A percentile compares a stretch with the other conserved stretches of the same genome.
These are phyloP conservation scores for Meteorus cinctellus DNA, from an alignment of 2,888 invertebrate genomes.

Conservation along the genomic window DNA sequence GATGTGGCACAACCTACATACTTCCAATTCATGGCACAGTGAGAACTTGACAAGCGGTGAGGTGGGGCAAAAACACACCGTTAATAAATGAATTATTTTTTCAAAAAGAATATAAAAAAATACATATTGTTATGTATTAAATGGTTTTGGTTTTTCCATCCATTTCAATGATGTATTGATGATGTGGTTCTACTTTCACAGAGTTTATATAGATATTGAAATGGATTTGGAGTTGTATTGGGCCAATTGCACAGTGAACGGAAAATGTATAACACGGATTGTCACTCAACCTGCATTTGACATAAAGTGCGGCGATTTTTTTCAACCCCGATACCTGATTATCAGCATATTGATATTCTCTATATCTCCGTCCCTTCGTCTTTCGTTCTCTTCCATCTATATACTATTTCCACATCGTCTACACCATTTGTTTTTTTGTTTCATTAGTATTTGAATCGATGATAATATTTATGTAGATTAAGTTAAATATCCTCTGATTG, in stretches of 20 bases:
- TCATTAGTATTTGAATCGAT: too few species aligned
- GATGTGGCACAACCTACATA: constrained; percentile 73
- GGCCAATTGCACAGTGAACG: constrained; percentile 59
- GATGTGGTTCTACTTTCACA: too few species aligned
- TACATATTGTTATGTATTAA: too few species aligned
- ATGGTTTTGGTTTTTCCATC: too few species aligned
- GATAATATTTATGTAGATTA: too few species aligned
- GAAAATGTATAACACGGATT: constrained; percentile 59
- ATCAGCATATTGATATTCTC: too few species aligned
- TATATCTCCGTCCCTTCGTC: constrained; percentile 38
- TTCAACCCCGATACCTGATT: too few species aligned
- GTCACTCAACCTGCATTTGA: constrained; percentile 68
- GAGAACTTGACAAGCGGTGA: constrained; percentile 47
- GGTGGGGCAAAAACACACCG: constrained; percentile 49
- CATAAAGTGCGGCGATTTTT: constrained; percentile 68
- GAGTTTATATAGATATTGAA: too few species aligned
- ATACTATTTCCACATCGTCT: too few species aligned
- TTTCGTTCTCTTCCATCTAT: not conserved
- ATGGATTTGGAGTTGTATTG: not conserved
- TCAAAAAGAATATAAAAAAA: too few species aligned
- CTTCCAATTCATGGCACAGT: constrained; percentile 59
- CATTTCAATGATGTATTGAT: too few species aligned
- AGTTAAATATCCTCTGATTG: not conserved
- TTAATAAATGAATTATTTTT: constrained; percentile 41
- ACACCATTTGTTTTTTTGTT: too few species aligned